Conservation (phyloP, 2,888 invertebrate species). For the Pheosia tremula region DNA sequence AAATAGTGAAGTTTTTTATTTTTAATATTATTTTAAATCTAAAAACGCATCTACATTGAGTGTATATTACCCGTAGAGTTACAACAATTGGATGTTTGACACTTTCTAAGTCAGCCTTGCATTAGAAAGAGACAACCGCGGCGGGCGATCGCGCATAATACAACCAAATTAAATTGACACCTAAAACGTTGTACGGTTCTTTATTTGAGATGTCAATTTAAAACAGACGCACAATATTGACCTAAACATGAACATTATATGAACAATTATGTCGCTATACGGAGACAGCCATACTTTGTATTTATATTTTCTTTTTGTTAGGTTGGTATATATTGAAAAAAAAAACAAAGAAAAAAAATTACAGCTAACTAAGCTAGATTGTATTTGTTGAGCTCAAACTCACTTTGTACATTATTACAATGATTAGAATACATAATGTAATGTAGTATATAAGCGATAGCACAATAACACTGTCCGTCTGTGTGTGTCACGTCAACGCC, state of each 20-base stretch:
- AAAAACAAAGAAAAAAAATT: slow-evolving; percentile 44
- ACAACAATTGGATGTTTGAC: slow-evolving; percentile 51
- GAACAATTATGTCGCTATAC: slow-evolving; percentile 58
- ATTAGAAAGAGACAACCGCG: slow-evolving; percentile 77
- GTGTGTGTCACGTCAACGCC: slow-evolving; percentile 36
- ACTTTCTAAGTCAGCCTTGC: slow-evolving; percentile 83
- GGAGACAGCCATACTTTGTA: slow-evolving; percentile 60
- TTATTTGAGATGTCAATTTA: slow-evolving; percentile 12
- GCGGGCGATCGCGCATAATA: slow-evolving; percentile 63
- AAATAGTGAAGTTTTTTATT: slow-evolving; percentile 35
- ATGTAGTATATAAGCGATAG: slow-evolving; percentile 64
- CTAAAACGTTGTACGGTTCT: slow-evolving; percentile 21
- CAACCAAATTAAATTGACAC: slow-evolving; percentile 18
- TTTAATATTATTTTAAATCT: slow-evolving; percentile 25
- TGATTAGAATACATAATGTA: slow-evolving; percentile 70
- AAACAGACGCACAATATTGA: slow-evolving; percentile 23
- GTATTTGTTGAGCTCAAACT: slow-evolving; percentile 79
- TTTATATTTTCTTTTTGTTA: slow-evolving; percentile 38
- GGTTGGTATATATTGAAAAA: slow-evolving; percentile 36
- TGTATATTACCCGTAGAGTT: slow-evolving; percentile 44
- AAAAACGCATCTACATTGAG: slow-evolving; percentile 43
- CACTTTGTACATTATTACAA: slow-evolving; percentile 83
- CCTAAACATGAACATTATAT: slow-evolving; percentile 40
- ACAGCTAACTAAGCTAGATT: slow-evolving; percentile 74
- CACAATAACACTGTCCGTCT: slow-evolving; percentile 48